Evolutionary conservation across 2,797 vertebrate species (phyloP), one percentile per base, ranked within the genome.

Genomic region (Rhincodon typus): DNA sequence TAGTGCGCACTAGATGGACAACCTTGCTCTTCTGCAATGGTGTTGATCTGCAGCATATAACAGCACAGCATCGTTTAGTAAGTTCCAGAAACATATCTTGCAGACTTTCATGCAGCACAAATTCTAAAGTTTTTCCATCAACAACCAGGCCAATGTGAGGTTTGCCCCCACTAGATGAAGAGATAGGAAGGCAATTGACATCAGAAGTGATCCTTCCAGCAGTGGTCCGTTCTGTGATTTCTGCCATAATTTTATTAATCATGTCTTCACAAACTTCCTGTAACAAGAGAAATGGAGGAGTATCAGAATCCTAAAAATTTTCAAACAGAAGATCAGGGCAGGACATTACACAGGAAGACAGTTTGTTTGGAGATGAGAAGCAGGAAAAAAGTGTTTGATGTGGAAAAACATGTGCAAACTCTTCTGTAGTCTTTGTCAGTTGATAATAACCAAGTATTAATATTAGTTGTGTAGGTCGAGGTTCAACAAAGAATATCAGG

Each of bases 21-120:
- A 99, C 98, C 96, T 98, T 97, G 94, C 99, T 99, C 97, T 99
- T 99, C 97, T 99, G 99, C 96, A 99, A 97, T 0, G 99, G 99
- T 0, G 99, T 99, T 95, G 98, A 99, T 95, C 97, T 98, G 97
- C 99, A 99, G 97, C 99, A 99, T 96, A 99, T 97, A 96, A 99
- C 99, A 0, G 98, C 98, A 1, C 97, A 98, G 96, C 99, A 99
- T 46, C 96, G 96, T 13, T 96, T 96, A 15, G 98, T 98, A 95
- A 99, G 97, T 96, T 98, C 97, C 96, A 99, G 96, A 96, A 99
- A 99, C 70, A 96, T 91, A 27, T 50, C 97, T 96, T 98, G 97
- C 13, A 99, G 96, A 13, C 97, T 98, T 21, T 98, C 98, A 57
- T 98, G 98, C 96, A 99, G 97, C 27, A 98, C 98, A 96, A 98